phyloP scores from a whole-genome alignment of 2,888 invertebrate species.

The Catocala nupta region DNA sequence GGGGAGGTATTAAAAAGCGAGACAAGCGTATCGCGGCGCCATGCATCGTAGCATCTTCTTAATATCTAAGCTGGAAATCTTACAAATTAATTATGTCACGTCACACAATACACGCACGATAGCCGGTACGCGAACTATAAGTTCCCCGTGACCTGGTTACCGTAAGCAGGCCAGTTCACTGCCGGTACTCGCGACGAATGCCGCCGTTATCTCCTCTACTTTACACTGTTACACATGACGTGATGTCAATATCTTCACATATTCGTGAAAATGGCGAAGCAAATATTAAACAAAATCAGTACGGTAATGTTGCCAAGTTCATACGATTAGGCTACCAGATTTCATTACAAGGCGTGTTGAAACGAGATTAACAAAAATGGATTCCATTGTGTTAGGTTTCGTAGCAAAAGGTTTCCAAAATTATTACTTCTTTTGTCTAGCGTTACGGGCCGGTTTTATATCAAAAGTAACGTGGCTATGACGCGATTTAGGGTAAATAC shows the following conservation, averaged over 20 bases:
- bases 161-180: constrained; percentile 61
- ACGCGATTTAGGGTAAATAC: constrained; percentile 14
- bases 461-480: constrained; percentile 25
- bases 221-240: constrained; percentile 35
- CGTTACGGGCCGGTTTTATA: constrained; percentile 22
- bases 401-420: constrained; percentile 32
- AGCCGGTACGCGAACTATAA: constrained; percentile 46
- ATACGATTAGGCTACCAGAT: constrained; percentile 30
- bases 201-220: constrained; percentile 63
- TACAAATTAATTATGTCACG: constrained; percentile 65
- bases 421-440: constrained; percentile 38
- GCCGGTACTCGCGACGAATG: constrained; percentile 44
- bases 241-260: constrained; percentile 17
- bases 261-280: neutral
- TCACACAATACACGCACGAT: constrained; percentile 61
- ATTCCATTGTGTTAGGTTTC: constrained; percentile 38
- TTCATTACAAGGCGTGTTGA: constrained; percentile 30
- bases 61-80: constrained; percentile 47
- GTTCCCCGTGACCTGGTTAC: constrained; percentile 69
- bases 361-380: constrained; percentile 42
- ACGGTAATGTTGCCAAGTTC: constrained; percentile 8
- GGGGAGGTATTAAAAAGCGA: neutral
- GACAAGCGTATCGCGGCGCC: neutral
- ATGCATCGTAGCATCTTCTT: constrained; percentile 1
- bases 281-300: constrained; percentile 6